These are phyloP conservation scores for Ectropis crepuscularia DNA, from an alignment of 2,888 invertebrate genomes.

Conservation along the genomic window DNA sequence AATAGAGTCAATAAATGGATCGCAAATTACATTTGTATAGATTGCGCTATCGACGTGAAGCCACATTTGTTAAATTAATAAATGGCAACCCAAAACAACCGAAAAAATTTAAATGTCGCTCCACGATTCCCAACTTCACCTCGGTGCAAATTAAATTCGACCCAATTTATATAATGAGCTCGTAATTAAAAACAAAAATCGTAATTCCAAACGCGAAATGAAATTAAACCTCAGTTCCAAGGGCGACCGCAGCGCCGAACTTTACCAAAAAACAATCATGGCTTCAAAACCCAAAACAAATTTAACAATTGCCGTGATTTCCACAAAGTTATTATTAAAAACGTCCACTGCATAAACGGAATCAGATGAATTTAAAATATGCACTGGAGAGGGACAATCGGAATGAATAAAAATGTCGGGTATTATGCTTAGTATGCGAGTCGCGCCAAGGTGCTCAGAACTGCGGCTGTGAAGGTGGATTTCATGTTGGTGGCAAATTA, in stretches of 20 bases:
- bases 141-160: conserved; percentile 11
- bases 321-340: conserved; percentile 52
- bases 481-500: neutral
- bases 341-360: conserved; percentile 43
- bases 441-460: conserved; percentile 5
- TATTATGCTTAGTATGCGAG: conserved; percentile 24
- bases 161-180: conserved; percentile 18
- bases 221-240: conserved; percentile 10
- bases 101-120: conserved; percentile 1
- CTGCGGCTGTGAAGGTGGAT: neutral
- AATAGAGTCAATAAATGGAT: no score
- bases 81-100: neutral
- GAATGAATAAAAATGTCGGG: conserved; percentile 16
- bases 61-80: neutral
- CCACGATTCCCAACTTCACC: conserved; percentile 4
- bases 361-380: conserved; percentile 52
- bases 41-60: no score
- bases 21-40: no score
- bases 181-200: conserved; percentile 21
- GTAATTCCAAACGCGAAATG: conserved; percentile 17
- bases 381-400: conserved; percentile 27
- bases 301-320: conserved; percentile 32
- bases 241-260: conserved; percentile 18
- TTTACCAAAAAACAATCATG: conserved; percentile 22
- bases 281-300: conserved; percentile 26